These are phyloP conservation scores for Spisula solida DNA, from an alignment of 2,888 invertebrate species.

Conservation along the genomic window DNA sequence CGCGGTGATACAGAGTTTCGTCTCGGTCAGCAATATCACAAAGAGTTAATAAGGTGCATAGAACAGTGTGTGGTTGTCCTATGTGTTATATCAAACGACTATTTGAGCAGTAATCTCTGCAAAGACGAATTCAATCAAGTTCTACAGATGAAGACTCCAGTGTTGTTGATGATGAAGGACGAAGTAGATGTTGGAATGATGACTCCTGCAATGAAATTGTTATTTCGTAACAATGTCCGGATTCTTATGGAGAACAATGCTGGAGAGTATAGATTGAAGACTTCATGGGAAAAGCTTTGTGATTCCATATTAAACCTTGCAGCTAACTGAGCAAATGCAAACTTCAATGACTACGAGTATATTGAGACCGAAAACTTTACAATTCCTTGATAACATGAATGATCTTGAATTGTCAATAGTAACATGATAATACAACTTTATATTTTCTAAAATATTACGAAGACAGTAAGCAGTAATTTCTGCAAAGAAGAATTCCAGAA, in stretches of 20 bases:
- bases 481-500: no score
- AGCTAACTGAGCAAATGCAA: background rate
- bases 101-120: background rate
- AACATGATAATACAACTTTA: no score
- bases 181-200: background rate
- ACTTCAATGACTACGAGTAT: background rate
- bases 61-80: background rate
- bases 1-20: slow-evolving; percentile 21
- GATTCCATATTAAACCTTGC: slow-evolving; percentile 4
- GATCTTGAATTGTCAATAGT: no score
- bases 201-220: background rate
- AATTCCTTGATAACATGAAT: no score
- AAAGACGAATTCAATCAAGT: slow-evolving; percentile 19
- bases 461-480: no score
- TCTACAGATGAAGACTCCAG: background rate
- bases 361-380: background rate
- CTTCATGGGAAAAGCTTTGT: slow-evolving; percentile 24
- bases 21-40: background rate
- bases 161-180: slow-evolving; percentile 26
- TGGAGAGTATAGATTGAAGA: slow-evolving; percentile 4
- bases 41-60: background rate
- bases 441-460: no score
- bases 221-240: background rate
- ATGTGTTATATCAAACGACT: background rate
- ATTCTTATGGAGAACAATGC: background rate